A percentile compares a stretch with the other conserved stretches of the same genome.
phyloP scores from a whole-genome alignment of 2,888 invertebrate genomes.

The Elaeidobius kamerunicus region DNA sequence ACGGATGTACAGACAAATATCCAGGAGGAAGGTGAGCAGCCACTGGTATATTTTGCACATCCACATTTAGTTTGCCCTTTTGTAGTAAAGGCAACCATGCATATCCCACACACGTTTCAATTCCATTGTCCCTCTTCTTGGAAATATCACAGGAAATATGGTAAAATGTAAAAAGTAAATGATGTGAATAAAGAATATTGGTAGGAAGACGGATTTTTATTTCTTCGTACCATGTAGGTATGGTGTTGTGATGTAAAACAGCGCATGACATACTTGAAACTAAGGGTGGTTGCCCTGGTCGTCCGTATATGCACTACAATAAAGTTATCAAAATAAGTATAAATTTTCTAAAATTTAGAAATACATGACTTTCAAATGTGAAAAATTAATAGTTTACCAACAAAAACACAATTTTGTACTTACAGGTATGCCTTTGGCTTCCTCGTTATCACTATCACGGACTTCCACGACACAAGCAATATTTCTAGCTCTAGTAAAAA shows the following conservation, averaged over 20 bases:
- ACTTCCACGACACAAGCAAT: conserved; percentile 89
- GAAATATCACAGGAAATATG: conserved; percentile 92
- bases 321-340: conserved; percentile 8
- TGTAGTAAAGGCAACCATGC: conserved; percentile 87
- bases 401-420: conserved; percentile 33
- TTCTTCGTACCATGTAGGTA: conserved; percentile 90
- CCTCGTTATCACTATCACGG: conserved; percentile 75
- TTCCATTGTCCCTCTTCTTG: conserved; percentile 68
- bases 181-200: conserved; percentile 80
- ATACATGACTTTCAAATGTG: not conserved
- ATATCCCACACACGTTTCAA: conserved; percentile 87
- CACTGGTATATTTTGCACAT: conserved; percentile 77
- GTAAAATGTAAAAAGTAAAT: conserved; percentile 91
- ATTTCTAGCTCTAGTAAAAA: conserved; percentile 90
- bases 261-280: conserved; percentile 70
- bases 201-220: conserved; percentile 88
- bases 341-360: not conserved
- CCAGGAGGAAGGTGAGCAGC: conserved; percentile 85
- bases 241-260: conserved; percentile 86
- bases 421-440: conserved; percentile 71
- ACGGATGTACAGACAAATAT: conserved; percentile 84
- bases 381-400: not conserved
- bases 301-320: conserved; percentile 70
- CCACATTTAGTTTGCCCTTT: conserved; percentile 81
- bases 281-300: conserved; percentile 62